phyloP scores from a whole-genome alignment of 2,888 invertebrate genomes.

The Drepana falcataria region DNA sequence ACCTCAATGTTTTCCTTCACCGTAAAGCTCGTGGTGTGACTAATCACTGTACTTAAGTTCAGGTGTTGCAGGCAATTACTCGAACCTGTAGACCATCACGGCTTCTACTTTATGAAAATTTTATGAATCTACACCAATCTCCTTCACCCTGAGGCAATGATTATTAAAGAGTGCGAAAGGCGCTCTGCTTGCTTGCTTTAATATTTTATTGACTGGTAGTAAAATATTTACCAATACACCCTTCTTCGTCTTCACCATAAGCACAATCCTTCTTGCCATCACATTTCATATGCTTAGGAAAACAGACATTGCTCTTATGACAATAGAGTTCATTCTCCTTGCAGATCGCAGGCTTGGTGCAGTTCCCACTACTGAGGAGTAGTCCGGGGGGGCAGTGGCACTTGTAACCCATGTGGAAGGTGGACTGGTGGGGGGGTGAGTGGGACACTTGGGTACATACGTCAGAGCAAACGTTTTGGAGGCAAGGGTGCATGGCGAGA shows the following conservation, averaged over 20 bases:
- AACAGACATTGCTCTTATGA: slow-evolving; percentile 63
- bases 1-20: no score
- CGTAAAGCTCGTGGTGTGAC: no score
- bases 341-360: slow-evolving; percentile 74
- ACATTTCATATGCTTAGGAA: slow-evolving; percentile 54
- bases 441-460: slow-evolving; percentile 80
- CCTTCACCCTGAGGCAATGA: no score
- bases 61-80: no score
- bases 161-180: no score
- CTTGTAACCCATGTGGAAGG: slow-evolving; percentile 30
- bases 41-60: no score
- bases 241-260: slow-evolving; percentile 76
- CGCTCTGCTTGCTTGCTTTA: no score
- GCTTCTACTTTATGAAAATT: no score
- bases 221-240: slow-evolving; percentile 52
- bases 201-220: no score
- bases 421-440: slow-evolving; percentile 12
- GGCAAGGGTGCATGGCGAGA: slow-evolving; percentile 76
- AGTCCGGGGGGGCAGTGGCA: slow-evolving; percentile 85
- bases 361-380: slow-evolving; percentile 74
- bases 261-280: slow-evolving; percentile 74
- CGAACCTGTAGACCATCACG: no score
- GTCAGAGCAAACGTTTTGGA: slow-evolving; percentile 85
- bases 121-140: no score
- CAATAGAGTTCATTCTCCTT: slow-evolving; percentile 65